These are phyloP conservation scores for Pilophorus perplexus DNA, from an alignment of 2,888 invertebrate species.

Conservation along the genomic window DNA sequence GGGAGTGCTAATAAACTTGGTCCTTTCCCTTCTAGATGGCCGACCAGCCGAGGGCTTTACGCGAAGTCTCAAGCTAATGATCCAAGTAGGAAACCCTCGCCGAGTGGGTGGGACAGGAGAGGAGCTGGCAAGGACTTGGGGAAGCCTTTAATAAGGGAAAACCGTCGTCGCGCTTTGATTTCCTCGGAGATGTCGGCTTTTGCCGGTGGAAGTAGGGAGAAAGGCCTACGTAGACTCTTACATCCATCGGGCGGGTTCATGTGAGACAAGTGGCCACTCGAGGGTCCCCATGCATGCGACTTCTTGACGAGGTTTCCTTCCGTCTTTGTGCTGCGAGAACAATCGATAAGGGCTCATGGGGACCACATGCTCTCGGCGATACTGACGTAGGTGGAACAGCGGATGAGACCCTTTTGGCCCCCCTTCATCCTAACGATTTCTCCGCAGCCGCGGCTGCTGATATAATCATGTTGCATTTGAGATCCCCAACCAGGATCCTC, in stretches of 20 bases:
- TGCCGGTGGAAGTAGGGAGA: too few relatives aligned
- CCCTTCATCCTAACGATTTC: too few relatives aligned
- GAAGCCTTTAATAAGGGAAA: constrained; percentile 10
- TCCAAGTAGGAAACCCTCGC: constrained; percentile 7
- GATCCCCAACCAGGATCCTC: too few relatives aligned
- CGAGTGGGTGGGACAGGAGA: background rate
- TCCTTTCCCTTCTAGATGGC: constrained; percentile 1
- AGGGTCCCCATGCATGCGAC: constrained; percentile 9
- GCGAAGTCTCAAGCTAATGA: constrained; percentile 24
- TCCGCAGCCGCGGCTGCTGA: too few relatives aligned
- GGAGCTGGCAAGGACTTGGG: background rate
- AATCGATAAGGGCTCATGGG: constrained; percentile 17
- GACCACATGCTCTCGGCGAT: constrained; percentile 13
- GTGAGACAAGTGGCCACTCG: background rate
- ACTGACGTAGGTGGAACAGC: too few relatives aligned
- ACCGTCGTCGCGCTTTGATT: constrained; percentile 16
- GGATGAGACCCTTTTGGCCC: too few relatives aligned
- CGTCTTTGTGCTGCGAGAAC: constrained; percentile 12
- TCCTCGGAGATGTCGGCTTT: background rate
- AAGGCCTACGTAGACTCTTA: background rate
- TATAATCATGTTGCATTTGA: too few relatives aligned
- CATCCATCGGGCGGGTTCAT: background rate
- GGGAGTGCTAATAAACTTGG: constrained; percentile 22
- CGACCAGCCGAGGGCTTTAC: constrained; percentile 7
- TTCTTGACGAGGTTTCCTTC: constrained; percentile 9